phyloP scores from a whole-genome alignment of 2,797 vertebrate species.

The Simalia tracyae region DNA sequence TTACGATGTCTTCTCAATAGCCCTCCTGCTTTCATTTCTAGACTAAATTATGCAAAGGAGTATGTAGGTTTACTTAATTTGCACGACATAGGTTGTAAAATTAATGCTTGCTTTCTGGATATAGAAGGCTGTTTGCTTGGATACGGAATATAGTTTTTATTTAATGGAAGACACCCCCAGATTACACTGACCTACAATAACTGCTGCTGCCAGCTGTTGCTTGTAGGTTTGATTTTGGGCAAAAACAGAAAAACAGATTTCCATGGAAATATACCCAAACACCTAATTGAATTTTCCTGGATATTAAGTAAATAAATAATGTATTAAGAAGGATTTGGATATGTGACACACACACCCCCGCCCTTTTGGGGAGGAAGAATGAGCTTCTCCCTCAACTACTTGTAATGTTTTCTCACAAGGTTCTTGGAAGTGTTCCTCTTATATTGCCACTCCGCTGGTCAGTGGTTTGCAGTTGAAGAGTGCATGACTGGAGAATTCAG shows the following conservation, averaged over 20 bases:
- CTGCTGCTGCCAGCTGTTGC: background rate
- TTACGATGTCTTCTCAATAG: background rate
- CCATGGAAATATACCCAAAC: background rate
- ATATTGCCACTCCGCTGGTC: slow-evolving; percentile 97
- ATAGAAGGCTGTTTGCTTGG: background rate
- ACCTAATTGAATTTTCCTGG: background rate
- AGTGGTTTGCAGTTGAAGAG: slow-evolving; percentile 98
- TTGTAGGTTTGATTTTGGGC: background rate
- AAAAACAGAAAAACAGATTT: background rate
- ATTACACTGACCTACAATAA: background rate
- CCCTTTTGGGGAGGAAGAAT: background rate
- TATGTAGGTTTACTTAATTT: background rate
- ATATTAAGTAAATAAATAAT: background rate
- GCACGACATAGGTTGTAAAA: background rate
- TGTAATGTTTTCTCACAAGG: slow-evolving; percentile 71
- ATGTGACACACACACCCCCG: no score
- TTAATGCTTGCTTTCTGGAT: background rate
- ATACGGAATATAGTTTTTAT: background rate
- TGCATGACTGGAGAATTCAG: slow-evolving; percentile 98
- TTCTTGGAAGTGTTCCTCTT: slow-evolving; percentile 96
- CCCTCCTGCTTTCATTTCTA: background rate
- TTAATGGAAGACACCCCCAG: no score
- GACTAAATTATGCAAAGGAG: background rate
- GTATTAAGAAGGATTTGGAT: background rate
- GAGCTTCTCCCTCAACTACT: background rate